Evolutionary conservation across 2,888 invertebrate species (phyloP).

Genomic region (Drosophila paracracens): DNA sequence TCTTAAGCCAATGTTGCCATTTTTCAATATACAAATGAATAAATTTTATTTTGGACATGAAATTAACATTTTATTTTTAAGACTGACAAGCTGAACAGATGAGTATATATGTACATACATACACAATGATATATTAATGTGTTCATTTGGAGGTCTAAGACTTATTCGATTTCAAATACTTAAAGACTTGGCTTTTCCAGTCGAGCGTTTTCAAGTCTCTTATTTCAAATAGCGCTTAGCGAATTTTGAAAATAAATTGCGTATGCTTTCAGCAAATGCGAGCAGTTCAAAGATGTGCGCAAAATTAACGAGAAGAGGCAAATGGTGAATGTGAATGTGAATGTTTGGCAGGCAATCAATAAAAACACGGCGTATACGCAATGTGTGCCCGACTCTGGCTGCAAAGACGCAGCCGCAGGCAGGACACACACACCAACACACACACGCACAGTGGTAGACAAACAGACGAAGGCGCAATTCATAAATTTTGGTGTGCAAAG

Average conservation of each 20-base stretch:
- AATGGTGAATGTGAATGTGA: slow-evolving; percentile 19
- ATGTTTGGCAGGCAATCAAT: slow-evolving; percentile 59
- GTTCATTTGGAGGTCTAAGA: neutral
- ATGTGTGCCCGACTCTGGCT: slow-evolving; percentile 33
- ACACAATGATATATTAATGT: neutral
- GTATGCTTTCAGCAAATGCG: neutral
- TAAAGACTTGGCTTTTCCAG: neutral
- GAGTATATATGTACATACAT: neutral
- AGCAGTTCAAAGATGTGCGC: neutral
- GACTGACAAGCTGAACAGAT: neutral
- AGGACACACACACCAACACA: neutral
- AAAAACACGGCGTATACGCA: slow-evolving; percentile 74
- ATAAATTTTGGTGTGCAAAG: slow-evolving; percentile 56
- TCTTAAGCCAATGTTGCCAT: neutral
- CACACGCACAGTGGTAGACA: neutral
- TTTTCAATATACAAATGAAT: neutral
- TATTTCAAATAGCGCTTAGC: neutral
- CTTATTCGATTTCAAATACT: neutral
- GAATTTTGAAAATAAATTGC: neutral
- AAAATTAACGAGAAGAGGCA: neutral
- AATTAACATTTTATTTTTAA: neutral
- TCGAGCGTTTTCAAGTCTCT: neutral
- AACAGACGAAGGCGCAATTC: slow-evolving; percentile 54
- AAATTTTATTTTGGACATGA: neutral
- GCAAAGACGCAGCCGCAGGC: slow-evolving; percentile 60